Evolutionary conservation across 2,888 invertebrate genomes (phyloP), one percentile per base, ranked within the genome.

Genomic region (Elmis aenea): DNA sequence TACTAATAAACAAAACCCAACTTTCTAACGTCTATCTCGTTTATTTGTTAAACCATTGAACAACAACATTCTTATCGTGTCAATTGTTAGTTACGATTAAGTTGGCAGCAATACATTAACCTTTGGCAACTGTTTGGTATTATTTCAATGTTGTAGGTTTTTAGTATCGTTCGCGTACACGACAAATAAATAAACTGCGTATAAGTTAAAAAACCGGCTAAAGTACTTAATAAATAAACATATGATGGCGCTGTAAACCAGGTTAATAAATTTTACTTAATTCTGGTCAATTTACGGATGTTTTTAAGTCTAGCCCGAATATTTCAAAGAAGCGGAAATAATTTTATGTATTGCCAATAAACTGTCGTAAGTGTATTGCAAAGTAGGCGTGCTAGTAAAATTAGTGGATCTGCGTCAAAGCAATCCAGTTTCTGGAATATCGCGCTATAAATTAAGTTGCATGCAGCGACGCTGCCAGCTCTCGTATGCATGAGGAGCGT

Each of bases 331-430:
- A 54, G 41, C 50, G 51, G 50, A 58, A 47, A 50, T 40, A 52
- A 55, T 56, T 59, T 55, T 54, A 50, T 48, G 51, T 55, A 41
- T 47, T 53, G 61, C 58, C 60, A 61, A 62, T 62, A 61, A 60
- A 61, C 51, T 52, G 57, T 59, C 55, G 52, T 50, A 48, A 38
- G 38, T 51, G 50, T 28, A 46, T 39, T 21, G 42, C 25, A 38
- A 37, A 47, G 55, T 59, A 55, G 59, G 61, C 58, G 61, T 54
- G 45, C 49, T 52, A 32, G 53, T 48, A 49, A 51, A 58, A 60
- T 58, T 59, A 58, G 55, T 56, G 37, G 46, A 53, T 47, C 51
- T 54, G 50, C 44, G 46, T 52, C 48, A 51, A 46, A 42, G 39
- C 49, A 48, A 50, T 52, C 46, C 43, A 46, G 49, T 48, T 51